A percentile compares a stretch with the other conserved stretches of the same genome.
phyloP scores from a whole-genome alignment of 2,113 vertebrate genomes.

The Panthera tigris region DNA sequence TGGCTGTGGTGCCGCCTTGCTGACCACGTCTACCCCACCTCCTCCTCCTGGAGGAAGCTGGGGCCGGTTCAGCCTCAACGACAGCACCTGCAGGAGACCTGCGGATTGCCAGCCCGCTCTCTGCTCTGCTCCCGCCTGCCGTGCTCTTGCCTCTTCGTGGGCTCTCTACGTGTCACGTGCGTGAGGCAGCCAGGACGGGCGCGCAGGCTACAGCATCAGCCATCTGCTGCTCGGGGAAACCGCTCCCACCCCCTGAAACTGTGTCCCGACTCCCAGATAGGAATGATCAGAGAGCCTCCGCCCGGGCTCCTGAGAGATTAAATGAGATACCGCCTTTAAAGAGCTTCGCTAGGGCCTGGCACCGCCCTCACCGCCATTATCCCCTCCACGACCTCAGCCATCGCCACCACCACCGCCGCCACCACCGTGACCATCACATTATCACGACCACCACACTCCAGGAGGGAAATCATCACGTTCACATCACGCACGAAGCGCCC shows the following conservation, averaged over 20 bases:
- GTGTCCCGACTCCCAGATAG: fast-evolving
- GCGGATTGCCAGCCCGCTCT: fast-evolving
- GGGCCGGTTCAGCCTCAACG: neutral
- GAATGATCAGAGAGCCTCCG: no score
- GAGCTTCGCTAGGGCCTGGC: neutral
- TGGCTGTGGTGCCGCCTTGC: fast-evolving
- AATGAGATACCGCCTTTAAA: neutral
- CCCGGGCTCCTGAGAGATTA: neutral
- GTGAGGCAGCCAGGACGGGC: fast-evolving
- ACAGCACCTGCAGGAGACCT: fast-evolving
- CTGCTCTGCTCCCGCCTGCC: neutral
- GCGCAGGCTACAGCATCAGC: neutral
- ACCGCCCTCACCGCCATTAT: neutral
- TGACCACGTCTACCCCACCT: fast-evolving
- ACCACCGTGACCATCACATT: fast-evolving
- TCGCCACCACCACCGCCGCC: fast-evolving
- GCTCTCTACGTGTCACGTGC: fast-evolving
- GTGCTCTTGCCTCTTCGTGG: fast-evolving
- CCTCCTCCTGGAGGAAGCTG: neutral
- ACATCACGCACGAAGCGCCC: neutral
- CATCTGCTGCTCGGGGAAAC: neutral
- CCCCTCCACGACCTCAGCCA: no score
- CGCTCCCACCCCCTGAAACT: neutral
- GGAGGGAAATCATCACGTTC: neutral
- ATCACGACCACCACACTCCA: neutral